phyloP scores from a whole-genome alignment of 2,113 vertebrate species.

The Pluvialis apricaria region DNA sequence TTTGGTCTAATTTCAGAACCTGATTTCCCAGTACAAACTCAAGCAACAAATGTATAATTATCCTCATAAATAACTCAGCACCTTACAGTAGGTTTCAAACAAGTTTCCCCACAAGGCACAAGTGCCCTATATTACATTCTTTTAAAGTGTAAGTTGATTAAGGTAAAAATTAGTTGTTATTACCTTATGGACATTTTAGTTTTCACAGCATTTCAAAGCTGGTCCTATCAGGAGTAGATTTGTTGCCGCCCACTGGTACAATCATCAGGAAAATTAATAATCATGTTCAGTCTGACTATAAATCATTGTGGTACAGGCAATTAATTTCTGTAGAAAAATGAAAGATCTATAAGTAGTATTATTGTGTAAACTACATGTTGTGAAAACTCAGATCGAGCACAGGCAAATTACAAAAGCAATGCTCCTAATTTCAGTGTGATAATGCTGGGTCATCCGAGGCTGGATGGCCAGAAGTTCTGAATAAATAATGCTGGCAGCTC shows the following conservation, averaged over 20 bases:
- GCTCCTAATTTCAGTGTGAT: slow-evolving; percentile 65
- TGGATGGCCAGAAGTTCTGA: slow-evolving; percentile 37
- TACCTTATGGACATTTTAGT: slow-evolving; percentile 88
- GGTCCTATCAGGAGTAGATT: slow-evolving; percentile 80
- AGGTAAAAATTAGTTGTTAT: slow-evolving; percentile 92
- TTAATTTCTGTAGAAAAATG: slow-evolving; percentile 89
- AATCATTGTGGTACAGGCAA: slow-evolving; percentile 95
- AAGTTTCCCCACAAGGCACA: slow-evolving; percentile 82
- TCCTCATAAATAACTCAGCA: slow-evolving; percentile 88
- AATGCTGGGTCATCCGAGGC: slow-evolving; percentile 57
- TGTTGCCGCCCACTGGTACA: slow-evolving; percentile 92
- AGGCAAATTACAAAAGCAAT: slow-evolving; percentile 62
- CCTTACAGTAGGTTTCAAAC: slow-evolving; percentile 78
- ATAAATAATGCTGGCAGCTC: slow-evolving; percentile 55
- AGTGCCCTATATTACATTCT: slow-evolving; percentile 86
- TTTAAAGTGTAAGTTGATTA: slow-evolving; percentile 92
- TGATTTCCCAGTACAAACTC: slow-evolving; percentile 78
- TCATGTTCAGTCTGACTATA: slow-evolving; percentile 89
- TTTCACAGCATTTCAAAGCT: slow-evolving; percentile 82
- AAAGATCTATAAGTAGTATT: slow-evolving; percentile 88
- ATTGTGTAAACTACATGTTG: slow-evolving; percentile 81
- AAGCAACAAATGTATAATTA: slow-evolving; percentile 83
- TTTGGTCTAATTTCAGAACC: slow-evolving; percentile 72
- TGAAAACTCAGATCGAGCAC: slow-evolving; percentile 78
- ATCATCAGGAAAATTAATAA: slow-evolving; percentile 98